A percentile compares a stretch with the other conserved stretches of the same genome.
phyloP scores from a whole-genome alignment of 2,113 vertebrate species.

The Urocolius indicus region DNA sequence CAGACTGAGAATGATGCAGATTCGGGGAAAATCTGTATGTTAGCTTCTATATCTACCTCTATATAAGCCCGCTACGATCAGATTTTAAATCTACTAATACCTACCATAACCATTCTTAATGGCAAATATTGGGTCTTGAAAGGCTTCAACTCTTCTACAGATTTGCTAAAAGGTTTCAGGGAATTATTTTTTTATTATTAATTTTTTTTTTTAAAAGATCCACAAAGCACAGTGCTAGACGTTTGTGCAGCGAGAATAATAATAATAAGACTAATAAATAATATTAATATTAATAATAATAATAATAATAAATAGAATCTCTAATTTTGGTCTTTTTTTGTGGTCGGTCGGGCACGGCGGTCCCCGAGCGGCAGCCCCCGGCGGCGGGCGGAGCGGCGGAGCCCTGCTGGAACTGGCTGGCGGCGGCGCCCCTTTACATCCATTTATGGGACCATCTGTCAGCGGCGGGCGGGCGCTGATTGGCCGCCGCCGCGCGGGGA shows the following conservation, averaged over 20 bases:
- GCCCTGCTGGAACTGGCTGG: constrained; percentile 82
- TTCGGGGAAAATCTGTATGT: constrained; percentile 69
- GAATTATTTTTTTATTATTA: constrained; percentile 67
- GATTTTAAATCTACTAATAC: constrained; percentile 84
- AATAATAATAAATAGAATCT: not conserved
- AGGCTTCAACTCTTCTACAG: constrained; percentile 84
- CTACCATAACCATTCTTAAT: constrained; percentile 99
- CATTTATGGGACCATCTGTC: constrained; percentile 88
- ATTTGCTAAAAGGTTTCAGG: constrained; percentile 78
- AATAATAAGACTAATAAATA: not conserved
- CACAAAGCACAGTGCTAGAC: constrained; percentile 76
- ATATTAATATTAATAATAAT: not conserved
- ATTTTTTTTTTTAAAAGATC: constrained; percentile 55
- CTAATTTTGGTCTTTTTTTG: not conserved
- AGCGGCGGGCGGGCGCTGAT: constrained; percentile 83
- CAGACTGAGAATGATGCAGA: constrained; percentile 75
- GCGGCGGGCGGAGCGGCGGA: not conserved
- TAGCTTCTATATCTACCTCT: constrained; percentile 62
- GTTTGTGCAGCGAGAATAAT: constrained; percentile 65
- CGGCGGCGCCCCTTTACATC: constrained; percentile 80
- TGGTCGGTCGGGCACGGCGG: not conserved
- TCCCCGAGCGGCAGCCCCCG: not conserved
- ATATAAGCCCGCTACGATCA: constrained; percentile 70
- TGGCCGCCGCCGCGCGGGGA: constrained; percentile 83
- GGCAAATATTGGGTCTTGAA: constrained; percentile 80